Evolutionary conservation across 2,888 invertebrate species (phyloP).

Genomic region (Pherbina coryleti): DNA sequence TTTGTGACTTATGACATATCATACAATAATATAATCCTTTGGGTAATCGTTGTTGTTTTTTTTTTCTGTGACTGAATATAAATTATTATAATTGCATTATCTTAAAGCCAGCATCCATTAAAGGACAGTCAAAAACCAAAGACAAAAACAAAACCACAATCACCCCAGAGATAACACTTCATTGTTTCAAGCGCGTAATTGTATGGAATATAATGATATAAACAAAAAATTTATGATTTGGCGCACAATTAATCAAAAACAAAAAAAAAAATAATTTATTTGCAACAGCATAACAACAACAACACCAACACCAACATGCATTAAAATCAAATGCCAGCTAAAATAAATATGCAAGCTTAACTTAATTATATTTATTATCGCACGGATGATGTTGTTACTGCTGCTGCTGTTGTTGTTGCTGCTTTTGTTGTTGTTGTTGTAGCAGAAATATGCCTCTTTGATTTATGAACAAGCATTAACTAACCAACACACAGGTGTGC

Average conservation of each 20-base stretch:
- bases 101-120: too few species aligned
- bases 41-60: too few species aligned
- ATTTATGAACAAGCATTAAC: constrained; percentile 21
- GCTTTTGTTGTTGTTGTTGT: neutral
- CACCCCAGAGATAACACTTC: too few species aligned
- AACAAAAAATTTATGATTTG: constrained; percentile 2
- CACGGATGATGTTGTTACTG: neutral
- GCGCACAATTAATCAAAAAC: neutral
- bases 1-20: too few species aligned
- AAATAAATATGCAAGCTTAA: constrained; percentile 19
- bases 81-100: too few species aligned
- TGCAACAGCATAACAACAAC: neutral
- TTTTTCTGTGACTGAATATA: too few species aligned
- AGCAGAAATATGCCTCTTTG: neutral
- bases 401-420: neutral
- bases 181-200: too few species aligned
- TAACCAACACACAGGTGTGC: constrained; percentile 3
- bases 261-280: neutral
- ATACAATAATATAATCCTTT: too few species aligned
- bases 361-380: constrained; percentile 16
- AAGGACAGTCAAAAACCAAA: too few species aligned
- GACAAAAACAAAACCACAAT: too few species aligned
- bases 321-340: neutral
- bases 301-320: neutral
- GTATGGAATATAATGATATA: too few species aligned